These are phyloP conservation scores for Ormia ochracea DNA, from an alignment of 2,888 invertebrate genomes.

Conservation along the genomic window DNA sequence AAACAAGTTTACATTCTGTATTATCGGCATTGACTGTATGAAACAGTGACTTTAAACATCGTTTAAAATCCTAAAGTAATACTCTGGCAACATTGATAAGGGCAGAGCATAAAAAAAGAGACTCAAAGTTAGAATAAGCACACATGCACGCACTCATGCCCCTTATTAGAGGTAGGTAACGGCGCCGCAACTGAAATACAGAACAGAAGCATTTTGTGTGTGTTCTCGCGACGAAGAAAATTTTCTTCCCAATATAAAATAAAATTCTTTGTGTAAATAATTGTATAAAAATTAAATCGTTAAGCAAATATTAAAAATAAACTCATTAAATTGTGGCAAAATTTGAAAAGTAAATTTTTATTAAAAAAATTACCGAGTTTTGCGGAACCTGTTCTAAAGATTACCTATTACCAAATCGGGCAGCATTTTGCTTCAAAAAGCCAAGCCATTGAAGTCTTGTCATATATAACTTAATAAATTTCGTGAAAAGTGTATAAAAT, in stretches of 20 bases:
- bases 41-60: too few species aligned
- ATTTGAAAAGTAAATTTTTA: background rate
- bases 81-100: background rate
- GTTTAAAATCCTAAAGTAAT: too few species aligned
- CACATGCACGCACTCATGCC: background rate
- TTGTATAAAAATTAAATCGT: constrained; percentile 70
- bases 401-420: constrained; percentile 27
- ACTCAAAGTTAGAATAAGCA: constrained; percentile 13
- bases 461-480: constrained; percentile 51
- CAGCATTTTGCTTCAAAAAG: constrained; percentile 8
- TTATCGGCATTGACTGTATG: too few species aligned
- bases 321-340: constrained; percentile 40
- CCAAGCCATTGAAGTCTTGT: constrained; percentile 29
- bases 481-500: constrained; percentile 37
- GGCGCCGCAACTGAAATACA: constrained; percentile 56
- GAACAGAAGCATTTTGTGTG: constrained; percentile 66
- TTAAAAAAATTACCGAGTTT: constrained; percentile 2
- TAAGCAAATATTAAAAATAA: constrained; percentile 66
- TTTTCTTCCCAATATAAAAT: constrained; percentile 68
- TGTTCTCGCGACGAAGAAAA: constrained; percentile 71
- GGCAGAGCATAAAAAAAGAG: constrained; percentile 11
- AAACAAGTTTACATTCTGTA: too few species aligned
- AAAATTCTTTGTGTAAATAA: constrained; percentile 74
- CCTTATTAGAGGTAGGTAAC: constrained; percentile 44
- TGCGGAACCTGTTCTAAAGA: constrained; percentile 42